Conservation (phyloP, 2,113 vertebrate genomes). For the Formicarius rufipectus region DNA sequence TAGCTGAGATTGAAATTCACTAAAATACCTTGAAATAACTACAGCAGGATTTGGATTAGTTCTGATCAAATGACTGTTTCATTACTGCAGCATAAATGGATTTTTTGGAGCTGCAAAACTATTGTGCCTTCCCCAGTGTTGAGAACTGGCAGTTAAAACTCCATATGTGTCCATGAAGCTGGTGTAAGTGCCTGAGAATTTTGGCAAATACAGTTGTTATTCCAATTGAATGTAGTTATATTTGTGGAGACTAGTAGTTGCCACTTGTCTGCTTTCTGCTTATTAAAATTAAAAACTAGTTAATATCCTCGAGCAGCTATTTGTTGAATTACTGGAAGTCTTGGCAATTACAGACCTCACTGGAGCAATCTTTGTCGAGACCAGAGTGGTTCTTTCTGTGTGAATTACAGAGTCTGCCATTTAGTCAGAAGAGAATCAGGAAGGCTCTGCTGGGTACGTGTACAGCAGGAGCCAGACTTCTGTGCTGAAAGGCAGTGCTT, state of each 20-base stretch:
- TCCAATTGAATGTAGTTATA: not conserved
- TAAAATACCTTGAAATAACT: slow-evolving; percentile 46
- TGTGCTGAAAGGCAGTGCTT: not conserved
- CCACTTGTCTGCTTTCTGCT: not conserved
- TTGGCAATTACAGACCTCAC: not conserved
- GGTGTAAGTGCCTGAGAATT: not conserved
- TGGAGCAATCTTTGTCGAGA: not conserved
- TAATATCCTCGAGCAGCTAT: not conserved
- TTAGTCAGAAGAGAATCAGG: not conserved
- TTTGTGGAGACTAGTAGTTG: not conserved
- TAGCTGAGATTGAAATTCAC: slow-evolving; percentile 29
- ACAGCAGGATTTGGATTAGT: slow-evolving; percentile 50
- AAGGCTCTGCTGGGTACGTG: not conserved
- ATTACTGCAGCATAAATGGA: not conserved
- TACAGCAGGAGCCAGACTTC: not conserved
- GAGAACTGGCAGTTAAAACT: slow-evolving; percentile 6
- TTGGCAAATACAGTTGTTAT: not conserved
- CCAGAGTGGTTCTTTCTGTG: not conserved
- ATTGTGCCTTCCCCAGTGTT: not conserved
- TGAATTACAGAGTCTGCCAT: not conserved
- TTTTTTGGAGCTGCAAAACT: slow-evolving; percentile 30
- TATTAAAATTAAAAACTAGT: slow-evolving; percentile 7
- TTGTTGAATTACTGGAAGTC: not conserved
- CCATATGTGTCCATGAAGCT: not conserved
- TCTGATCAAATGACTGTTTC: slow-evolving; percentile 26